Evolutionary conservation across 1,140 invertebrate species (phyloP).

Genomic region (Scaptodrosophila lebanonensis): DNA sequence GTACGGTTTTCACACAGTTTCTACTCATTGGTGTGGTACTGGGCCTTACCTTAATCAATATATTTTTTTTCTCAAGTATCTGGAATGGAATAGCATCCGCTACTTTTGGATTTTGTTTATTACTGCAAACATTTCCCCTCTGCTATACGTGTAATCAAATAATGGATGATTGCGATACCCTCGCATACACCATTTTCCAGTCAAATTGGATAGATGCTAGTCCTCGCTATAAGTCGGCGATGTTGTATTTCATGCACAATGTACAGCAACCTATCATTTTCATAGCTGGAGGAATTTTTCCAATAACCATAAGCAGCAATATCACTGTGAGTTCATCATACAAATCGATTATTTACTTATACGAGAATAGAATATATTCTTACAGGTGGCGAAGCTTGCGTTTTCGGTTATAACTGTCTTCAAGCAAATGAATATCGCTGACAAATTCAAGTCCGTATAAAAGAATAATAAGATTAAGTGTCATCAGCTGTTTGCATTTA

Average conservation of each 20-base stretch:
- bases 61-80: slow-evolving; percentile 56
- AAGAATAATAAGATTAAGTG: no score
- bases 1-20: slow-evolving; percentile 58
- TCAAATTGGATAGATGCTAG: slow-evolving; percentile 55
- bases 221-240: slow-evolving; percentile 41
- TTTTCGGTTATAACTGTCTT: slow-evolving; percentile 61
- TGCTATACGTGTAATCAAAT: slow-evolving; percentile 60
- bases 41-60: slow-evolving; percentile 52
- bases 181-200: slow-evolving; percentile 47
- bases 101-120: slow-evolving; percentile 45
- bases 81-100: slow-evolving; percentile 53
- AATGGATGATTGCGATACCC: slow-evolving; percentile 49
- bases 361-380: no score
- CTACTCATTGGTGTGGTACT: slow-evolving; percentile 46
- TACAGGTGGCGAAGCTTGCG: slow-evolving; percentile 59
- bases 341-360: no score
- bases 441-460: slow-evolving; percentile 58
- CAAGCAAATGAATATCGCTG: slow-evolving; percentile 59
- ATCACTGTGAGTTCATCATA: slow-evolving; percentile 62
- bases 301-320: slow-evolving; percentile 62
- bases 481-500: no score
- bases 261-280: slow-evolving; percentile 57
- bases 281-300: slow-evolving; percentile 57
- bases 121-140: slow-evolving; percentile 58
- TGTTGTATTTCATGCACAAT: slow-evolving; percentile 59